Percentiles rank a stretch among this genome's conserved stretches.
phyloP scores from a whole-genome alignment of 2,888 invertebrate species.

The Erynnis tages region DNA sequence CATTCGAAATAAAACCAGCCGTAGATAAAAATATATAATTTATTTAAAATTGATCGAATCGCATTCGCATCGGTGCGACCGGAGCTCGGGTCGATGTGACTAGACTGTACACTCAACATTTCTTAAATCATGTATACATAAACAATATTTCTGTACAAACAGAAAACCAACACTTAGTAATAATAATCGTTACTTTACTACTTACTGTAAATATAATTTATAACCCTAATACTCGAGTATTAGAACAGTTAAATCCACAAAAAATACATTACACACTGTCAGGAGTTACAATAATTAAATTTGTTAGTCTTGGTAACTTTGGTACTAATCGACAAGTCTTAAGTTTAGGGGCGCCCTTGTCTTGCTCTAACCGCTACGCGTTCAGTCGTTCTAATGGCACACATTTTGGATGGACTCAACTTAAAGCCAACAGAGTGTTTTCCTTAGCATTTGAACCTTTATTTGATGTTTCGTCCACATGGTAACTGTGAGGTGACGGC shows the following conservation, averaged over 20 bases:
- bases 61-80: slow-evolving; percentile 63
- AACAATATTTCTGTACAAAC: slow-evolving; percentile 76
- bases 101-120: slow-evolving; percentile 80
- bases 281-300: slow-evolving; percentile 66
- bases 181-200: slow-evolving; percentile 70
- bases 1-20: slow-evolving; percentile 48
- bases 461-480: slow-evolving; percentile 14
- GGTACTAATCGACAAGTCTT: slow-evolving; percentile 54
- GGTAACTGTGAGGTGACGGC: slow-evolving; percentile 17
- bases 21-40: slow-evolving; percentile 79
- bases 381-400: slow-evolving; percentile 20
- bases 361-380: slow-evolving; percentile 38
- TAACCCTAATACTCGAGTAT: slow-evolving; percentile 80
- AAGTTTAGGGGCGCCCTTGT: slow-evolving; percentile 49
- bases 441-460: slow-evolving; percentile 2
- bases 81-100: slow-evolving; percentile 76
- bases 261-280: slow-evolving; percentile 74
- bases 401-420: slow-evolving; percentile 5
- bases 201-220: slow-evolving; percentile 76
- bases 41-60: slow-evolving; percentile 71
- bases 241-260: slow-evolving; percentile 77
- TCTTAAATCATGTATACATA: slow-evolving; percentile 67
- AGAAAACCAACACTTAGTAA: slow-evolving; percentile 78
- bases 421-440: slow-evolving; percentile 16
- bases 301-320: slow-evolving; percentile 70